A percentile compares a stretch with the other conserved stretches of the same genome.
Conservation (phyloP, 2,888 invertebrate species). For the Drosophila meridionalis region DNA sequence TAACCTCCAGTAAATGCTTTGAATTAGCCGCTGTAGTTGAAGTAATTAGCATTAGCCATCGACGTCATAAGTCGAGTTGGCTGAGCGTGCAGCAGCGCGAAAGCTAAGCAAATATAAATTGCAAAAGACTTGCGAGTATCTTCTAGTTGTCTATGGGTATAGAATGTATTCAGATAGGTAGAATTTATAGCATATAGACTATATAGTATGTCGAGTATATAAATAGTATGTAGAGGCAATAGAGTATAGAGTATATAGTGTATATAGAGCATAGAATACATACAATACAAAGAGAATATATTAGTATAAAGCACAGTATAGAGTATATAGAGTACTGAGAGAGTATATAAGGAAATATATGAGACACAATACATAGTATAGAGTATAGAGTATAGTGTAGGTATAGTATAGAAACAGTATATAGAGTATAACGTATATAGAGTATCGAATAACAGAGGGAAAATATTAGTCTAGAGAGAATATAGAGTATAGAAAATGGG, state of each 20-base stretch:
- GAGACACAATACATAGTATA: no score
- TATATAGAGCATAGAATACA: no score
- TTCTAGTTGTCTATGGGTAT: not conserved
- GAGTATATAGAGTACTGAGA: no score
- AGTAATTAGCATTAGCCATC: constrained; percentile 20
- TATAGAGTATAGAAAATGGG: not conserved
- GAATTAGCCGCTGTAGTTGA: constrained; percentile 29
- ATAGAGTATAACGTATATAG: not conserved
- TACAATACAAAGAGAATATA: no score
- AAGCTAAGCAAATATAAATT: constrained; percentile 1
- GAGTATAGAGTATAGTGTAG: no score
- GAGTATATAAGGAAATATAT: no score
- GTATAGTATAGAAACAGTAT: no score
- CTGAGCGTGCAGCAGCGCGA: not conserved
- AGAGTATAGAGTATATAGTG: not conserved
- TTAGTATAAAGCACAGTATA: no score
- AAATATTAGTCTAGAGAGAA: not conserved
- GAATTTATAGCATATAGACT: not conserved
- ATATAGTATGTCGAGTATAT: no score
- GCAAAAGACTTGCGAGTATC: not conserved
- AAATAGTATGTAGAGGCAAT: no score
- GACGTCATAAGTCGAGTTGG: not conserved
- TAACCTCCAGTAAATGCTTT: constrained; percentile 29
- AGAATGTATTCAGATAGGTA: no score
- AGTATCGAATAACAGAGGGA: no score